phyloP scores from a whole-genome alignment of 2,797 vertebrate genomes.

The Takifugu ocellatus region DNA sequence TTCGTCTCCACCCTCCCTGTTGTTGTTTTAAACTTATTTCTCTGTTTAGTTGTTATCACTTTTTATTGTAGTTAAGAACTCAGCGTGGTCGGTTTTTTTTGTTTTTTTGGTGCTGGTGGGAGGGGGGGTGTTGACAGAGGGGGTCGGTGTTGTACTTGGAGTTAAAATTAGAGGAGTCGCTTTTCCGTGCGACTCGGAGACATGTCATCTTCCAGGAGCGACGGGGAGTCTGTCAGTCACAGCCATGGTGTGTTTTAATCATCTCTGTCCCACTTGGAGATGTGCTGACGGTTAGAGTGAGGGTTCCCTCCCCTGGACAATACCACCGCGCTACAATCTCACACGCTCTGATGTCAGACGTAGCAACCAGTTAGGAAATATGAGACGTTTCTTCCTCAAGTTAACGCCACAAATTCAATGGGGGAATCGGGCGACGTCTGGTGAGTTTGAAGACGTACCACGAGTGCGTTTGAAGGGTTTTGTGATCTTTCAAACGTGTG shows the following conservation, averaged over 20 bases:
- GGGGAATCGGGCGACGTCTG: slow-evolving; percentile 70
- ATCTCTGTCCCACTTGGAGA: slow-evolving; percentile 76
- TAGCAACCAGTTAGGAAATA: slow-evolving; percentile 71
- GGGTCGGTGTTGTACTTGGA: slow-evolving; percentile 66
- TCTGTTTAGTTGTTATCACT: slow-evolving; percentile 75
- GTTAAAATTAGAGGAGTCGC: slow-evolving; percentile 78
- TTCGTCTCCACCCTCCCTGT: slow-evolving; percentile 63
- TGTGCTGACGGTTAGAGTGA: slow-evolving; percentile 75
- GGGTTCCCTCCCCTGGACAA: slow-evolving; percentile 80
- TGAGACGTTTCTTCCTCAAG: slow-evolving; percentile 68
- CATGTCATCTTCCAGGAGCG: slow-evolving; percentile 71
- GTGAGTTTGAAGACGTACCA: slow-evolving; percentile 68
- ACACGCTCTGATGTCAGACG: slow-evolving; percentile 71
- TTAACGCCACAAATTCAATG: slow-evolving; percentile 71
- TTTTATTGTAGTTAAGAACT: slow-evolving; percentile 67
- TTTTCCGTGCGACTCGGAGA: slow-evolving; percentile 70
- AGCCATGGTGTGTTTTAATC: slow-evolving; percentile 79
- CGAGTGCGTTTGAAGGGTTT: slow-evolving; percentile 66
- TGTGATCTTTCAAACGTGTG: slow-evolving; percentile 69
- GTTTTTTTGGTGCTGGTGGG: slow-evolving; percentile 17
- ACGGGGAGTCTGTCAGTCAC: slow-evolving; percentile 78
- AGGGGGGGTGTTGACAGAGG: slow-evolving; percentile 64
- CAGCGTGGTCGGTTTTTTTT: slow-evolving; percentile 49
- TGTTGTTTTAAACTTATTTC: slow-evolving; percentile 74
- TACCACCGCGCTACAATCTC: slow-evolving; percentile 63